Evolutionary conservation across 2,888 invertebrate genomes (phyloP), one percentile per base, ranked within the genome.

Genomic region (Hirtodrosophila histrioides): DNA sequence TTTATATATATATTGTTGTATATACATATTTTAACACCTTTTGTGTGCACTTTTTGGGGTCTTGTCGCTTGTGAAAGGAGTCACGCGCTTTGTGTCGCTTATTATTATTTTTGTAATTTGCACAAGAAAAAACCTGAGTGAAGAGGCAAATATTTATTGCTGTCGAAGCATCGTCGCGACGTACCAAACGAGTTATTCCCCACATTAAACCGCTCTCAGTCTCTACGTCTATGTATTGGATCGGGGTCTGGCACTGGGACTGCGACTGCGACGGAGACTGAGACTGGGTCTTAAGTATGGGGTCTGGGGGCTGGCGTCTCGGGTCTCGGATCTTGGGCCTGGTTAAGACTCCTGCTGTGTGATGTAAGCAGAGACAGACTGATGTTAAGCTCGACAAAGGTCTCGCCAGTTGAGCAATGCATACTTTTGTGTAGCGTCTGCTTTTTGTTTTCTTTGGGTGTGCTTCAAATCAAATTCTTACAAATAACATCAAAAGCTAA

Each of bases 31-130:
- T 77, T 79, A 72, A 83, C 87, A 86, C 84, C 74, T 83, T 81
- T 86, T 86, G 83, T 88, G 70, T 86, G 71, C 75, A 76, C 66
- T 79, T 83, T 69, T 69, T 69, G 68, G 63, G 45, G 44, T 55
- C 39, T 70, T 71, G 45, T 60, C 48, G 44, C 86, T 82, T 86
- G 87, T 90, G 89, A 89, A 90, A 90, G 90, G 85, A 88, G 82
- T 91, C 89, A 90, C 88, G 91, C 86, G 86, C 80, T 81, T 83
- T 74, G 70, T 68, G 75, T 75, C 66, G 68, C 74, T 66, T 69
- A 69, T 72, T 74, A 71, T 73, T 72, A 70, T 70, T 78, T 74
- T 73, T 88, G 77, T 78, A 69, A 65, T 85, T 84, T 69, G 74
- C 78, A 70, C 64, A 77, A 62, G 64, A 76, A 76, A 65, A 53